phyloP scores from a whole-genome alignment of 2,113 vertebrate genomes.

The Cavia porcellus region DNA sequence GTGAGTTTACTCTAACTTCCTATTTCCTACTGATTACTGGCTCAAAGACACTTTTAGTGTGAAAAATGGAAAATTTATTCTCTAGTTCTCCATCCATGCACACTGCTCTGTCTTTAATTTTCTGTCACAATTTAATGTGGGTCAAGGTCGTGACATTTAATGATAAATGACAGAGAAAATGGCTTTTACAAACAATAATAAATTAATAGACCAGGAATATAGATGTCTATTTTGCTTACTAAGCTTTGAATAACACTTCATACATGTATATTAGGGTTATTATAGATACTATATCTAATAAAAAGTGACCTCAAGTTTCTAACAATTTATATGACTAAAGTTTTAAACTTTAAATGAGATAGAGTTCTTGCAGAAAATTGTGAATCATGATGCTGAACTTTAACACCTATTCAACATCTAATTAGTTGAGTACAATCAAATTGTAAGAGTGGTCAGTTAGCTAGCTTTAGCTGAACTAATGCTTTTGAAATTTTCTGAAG shows the following conservation, averaged over 20 bases:
- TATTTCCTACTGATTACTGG: constrained; percentile 1
- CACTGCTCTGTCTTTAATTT: background rate
- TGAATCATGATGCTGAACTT: constrained; percentile 87
- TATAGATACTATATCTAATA: constrained; percentile 70
- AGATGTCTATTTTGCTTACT: constrained; percentile 52
- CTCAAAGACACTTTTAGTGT: constrained; percentile 26
- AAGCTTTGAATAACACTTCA: constrained; percentile 34
- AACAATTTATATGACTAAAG: constrained; percentile 74
- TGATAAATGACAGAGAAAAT: constrained; percentile 68
- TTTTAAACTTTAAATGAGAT: constrained; percentile 86
- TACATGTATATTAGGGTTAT: constrained; percentile 20
- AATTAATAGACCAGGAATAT: constrained; percentile 60
- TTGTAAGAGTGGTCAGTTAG: constrained; percentile 88
- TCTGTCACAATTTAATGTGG: constrained; percentile 53
- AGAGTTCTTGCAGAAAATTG: constrained; percentile 82
- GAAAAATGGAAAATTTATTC: constrained; percentile 33
- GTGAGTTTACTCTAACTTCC: background rate
- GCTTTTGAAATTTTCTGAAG: constrained; percentile 89
- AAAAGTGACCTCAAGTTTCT: constrained; percentile 71
- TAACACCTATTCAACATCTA: constrained; percentile 88
- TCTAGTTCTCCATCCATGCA: background rate
- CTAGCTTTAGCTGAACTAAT: constrained; percentile 85
- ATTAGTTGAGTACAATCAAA: constrained; percentile 87
- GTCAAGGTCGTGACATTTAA: constrained; percentile 62
- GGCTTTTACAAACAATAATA: constrained; percentile 53